Conservation (phyloP, 1,140 invertebrate genomes). For the Drosophila ohnishii region DNA sequence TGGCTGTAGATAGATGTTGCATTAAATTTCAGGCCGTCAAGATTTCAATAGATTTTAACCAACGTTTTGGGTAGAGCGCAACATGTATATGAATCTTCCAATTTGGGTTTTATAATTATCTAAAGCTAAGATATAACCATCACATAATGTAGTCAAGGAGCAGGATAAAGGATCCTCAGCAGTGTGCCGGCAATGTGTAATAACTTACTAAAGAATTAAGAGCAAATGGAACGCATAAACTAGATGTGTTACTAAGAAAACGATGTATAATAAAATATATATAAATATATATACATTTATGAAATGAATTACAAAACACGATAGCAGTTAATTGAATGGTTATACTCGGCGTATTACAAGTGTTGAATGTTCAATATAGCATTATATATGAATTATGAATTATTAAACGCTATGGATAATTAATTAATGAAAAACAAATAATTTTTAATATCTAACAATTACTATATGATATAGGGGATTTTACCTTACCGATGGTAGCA, state of each 20-base stretch:
- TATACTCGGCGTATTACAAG: slow-evolving; percentile 69
- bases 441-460: slow-evolving; percentile 42
- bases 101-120: slow-evolving; percentile 33
- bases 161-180: slow-evolving; percentile 33
- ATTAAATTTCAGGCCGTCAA: slow-evolving; percentile 28
- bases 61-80: slow-evolving; percentile 33
- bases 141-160: slow-evolving; percentile 39
- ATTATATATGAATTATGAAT: slow-evolving; percentile 67
- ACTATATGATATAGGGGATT: slow-evolving; percentile 33
- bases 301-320: slow-evolving; percentile 43
- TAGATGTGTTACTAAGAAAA: slow-evolving; percentile 53
- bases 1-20: slow-evolving; percentile 40
- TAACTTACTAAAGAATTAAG: slow-evolving; percentile 63
- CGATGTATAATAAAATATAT: slow-evolving; percentile 49
- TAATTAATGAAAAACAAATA: slow-evolving; percentile 23
- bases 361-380: slow-evolving; percentile 80
- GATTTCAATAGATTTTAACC: slow-evolving; percentile 35
- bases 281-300: slow-evolving; percentile 33
- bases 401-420: slow-evolving; percentile 63
- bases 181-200: slow-evolving; percentile 80
- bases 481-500: slow-evolving; percentile 34
- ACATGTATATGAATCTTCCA: slow-evolving; percentile 68
- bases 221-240: slow-evolving; percentile 51
- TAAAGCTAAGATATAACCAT: slow-evolving; percentile 36
- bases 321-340: slow-evolving; percentile 52